Evolutionary conservation across 1,140 invertebrate genomes (phyloP), one percentile per base, ranked within the genome.

Genomic region (Drosophila pectinifera): DNA sequence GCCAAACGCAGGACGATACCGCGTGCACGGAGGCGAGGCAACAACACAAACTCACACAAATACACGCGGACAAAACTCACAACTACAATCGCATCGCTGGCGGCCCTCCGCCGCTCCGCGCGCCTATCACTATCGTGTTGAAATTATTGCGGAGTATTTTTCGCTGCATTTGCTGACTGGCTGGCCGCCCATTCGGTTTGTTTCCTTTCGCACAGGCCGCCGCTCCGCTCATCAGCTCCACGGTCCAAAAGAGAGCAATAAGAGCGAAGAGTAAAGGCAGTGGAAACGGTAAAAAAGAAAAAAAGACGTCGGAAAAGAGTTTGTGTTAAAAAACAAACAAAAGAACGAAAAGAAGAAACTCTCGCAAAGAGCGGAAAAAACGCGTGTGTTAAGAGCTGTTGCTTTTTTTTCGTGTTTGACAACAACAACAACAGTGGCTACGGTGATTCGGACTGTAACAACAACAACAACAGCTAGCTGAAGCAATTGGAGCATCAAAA

Each of bases 111-210:
- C 45, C 56, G 6, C 28, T 8, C 26, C 56, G 56, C 45, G 20
- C 42, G 56, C 56, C 42, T 5, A 14, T 36, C 49, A 4, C 6
- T 22, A 1, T 20, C 7, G 56, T 46, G 24, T 59, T 31, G 22
- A 62, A 43, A 43, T 62, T 42, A 49, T 42, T 65, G 61, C 64
- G 64, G 64, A 68, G 64, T 65, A 13, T 41, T 61, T 48, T 64
- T 67, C 34, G 64, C 59, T 68, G 34, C 64, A 65, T 68, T 68
- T 65, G 59, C 63, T 65, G 43, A 64, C 59, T 67, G 28, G 41
- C 62, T 38, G 31, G 31, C 41, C 62, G 28, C 54, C 39, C 28
- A 36, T 36, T 64, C 22, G 41, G 31, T 28, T 18, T 28, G 36
- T 39, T 58, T 67, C 34, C 56, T 28, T 20, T 36, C 26, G 26